A percentile compares a stretch with the other conserved stretches of the same genome.
Conservation (phyloP, 2,888 invertebrate species). For the Tupiocoris notatus region DNA sequence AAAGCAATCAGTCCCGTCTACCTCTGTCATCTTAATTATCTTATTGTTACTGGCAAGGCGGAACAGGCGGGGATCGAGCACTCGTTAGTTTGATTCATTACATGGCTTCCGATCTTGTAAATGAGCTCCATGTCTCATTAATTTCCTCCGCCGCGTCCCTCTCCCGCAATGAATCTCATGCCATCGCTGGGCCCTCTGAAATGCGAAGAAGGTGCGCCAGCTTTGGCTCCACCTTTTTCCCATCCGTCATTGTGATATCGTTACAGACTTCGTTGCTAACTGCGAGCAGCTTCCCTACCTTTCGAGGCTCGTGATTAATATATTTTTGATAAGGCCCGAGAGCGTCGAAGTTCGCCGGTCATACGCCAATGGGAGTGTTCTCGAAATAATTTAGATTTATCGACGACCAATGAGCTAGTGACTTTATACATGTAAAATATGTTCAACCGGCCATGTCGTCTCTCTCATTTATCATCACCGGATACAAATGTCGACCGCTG, state of each 20-base stretch:
- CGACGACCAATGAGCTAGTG: not conserved
- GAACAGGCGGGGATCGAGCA: constrained; percentile 1
- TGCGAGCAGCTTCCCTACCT: not conserved
- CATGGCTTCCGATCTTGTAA: constrained; percentile 40
- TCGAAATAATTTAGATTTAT: not conserved
- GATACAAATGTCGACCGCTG: not conserved
- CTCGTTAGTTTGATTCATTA: constrained; percentile 42
- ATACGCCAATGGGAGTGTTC: not conserved
- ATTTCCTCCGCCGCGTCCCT: constrained; percentile 12
- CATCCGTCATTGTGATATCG: not conserved
- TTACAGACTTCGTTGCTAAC: not conserved
- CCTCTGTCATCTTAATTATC: constrained; percentile 42
- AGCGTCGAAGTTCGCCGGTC: not conserved
- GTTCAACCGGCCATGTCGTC: not conserved
- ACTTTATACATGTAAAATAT: not conserved
- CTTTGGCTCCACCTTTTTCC: not conserved
- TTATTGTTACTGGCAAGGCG: constrained; percentile 25
- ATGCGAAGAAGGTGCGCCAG: not conserved
- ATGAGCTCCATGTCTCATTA: constrained; percentile 36
- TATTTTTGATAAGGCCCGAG: not conserved
- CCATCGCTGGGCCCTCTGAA: too few relatives aligned
- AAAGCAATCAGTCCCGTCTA: constrained; percentile 38
- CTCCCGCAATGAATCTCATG: not conserved
- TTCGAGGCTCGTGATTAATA: not conserved
- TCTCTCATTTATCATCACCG: not conserved